Base-by-base conservation (phyloP, 2,113 vertebrate species). In the Bombycilla garrulus region DNA sequence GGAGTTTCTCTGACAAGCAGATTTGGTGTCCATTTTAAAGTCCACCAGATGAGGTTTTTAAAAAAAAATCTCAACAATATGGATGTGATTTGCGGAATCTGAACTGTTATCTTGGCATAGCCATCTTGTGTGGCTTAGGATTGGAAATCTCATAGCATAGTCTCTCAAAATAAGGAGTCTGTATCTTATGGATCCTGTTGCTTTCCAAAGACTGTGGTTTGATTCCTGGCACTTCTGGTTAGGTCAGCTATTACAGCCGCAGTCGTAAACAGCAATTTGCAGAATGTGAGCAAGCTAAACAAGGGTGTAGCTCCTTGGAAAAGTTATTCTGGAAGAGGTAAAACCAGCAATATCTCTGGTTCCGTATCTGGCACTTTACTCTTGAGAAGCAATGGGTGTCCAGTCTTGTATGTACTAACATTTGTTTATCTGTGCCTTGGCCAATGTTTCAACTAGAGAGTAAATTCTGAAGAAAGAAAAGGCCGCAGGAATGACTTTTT, bases 241-340 rank as follows among this genome's bases (percentile, higher is more conserved):
- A 86, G 91, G 83, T 96, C 92, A 96, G 35, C 62, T 84, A 77
- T 90, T 80, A 19, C 48, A 93, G 80, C 83, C 70, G 31, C 44
- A 65, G 53, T 91, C 92, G 78, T 95, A 96, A 96, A 95, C 96
- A 97, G 40, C 71, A 90, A 91, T 91, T 96, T 76, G 92, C 82
- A 86, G 90, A 96, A 81, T 93, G 50, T 61, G 81, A 86, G 66
- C 69, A 88, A 96, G 89, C 91, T 96, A 90, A 86, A 77, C 11
- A 35, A 93, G 97, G 95, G 95, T 97, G 88, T 92, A 94, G 66
- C 65, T 96, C 82, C 81, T 92, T 89, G 90, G 96, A 90, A 97
- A 90, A 83, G 58, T 51, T 83, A 57, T 60, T 89, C 94, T 83
- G 83, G 91, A 81, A 82, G 81, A 96, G 53, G 48, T 70, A 73